Base-by-base conservation (phyloP, 2,797 vertebrate species). In the Lacerta agilis region DNA sequence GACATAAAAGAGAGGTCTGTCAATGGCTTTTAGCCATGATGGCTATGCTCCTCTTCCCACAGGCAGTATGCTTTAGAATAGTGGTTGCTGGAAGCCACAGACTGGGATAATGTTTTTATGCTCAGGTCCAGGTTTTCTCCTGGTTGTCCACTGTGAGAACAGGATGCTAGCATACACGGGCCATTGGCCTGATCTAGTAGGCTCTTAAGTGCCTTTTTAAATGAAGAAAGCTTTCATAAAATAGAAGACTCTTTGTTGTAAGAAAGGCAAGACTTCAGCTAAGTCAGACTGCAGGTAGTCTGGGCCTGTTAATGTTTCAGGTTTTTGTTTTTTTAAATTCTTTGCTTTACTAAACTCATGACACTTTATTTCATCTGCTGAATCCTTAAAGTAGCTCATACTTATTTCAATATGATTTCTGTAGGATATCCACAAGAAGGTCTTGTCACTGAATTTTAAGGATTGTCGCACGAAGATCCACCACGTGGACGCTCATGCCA, bases 391-490 rank as follows among this genome's bases (percentile, higher is more conserved):
- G 11, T 58, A 10, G 13, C 55, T 92, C 81, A 89, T 87, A n/a
- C 36, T 43, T 82, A 25, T 77, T 89, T 49, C n/a, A 36, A 64
- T 61, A 25, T 90, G 55, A 7, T 29, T 92, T 84, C 69, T 87
- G 1, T 85, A 99, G 99, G 99, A 99, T 93, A 99, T 99, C 95
- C 98, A 99, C 86, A 98, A 99, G 95, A 98, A 98, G 89, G 99
- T 99, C 89, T 98, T 99, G 98, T 98, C 98, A 2, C 95, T 99
- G 92, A 99, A 98, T 93, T 99, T 99, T 94, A 98, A 98, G 8
- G 98, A 99, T 5, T 99, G 99, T 92, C 98, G 98, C 96, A 99
- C 98, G 0, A 99, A 99, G 97, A 99, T 99, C 90, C 95, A 98
- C 2, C 99, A 99, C 0, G 99, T 99, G 89, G 99, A 99, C 29